These are phyloP conservation scores for Axinella damicornis DNA, from an alignment of 37 sponge, comb jelly and placozoan species.

Conservation along the genomic window DNA sequence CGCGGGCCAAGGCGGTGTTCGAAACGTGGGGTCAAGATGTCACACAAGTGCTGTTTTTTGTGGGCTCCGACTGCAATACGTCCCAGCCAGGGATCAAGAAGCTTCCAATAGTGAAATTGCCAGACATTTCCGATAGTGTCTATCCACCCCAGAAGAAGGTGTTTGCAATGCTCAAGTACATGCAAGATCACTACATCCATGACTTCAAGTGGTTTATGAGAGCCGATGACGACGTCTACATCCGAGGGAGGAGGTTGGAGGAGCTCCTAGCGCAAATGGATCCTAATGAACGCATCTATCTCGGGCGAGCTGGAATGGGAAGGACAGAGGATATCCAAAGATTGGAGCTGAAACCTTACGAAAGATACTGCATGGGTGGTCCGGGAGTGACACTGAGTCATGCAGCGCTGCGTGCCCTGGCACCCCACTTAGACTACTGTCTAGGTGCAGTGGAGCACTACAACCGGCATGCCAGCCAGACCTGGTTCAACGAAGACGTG, in stretches of 20 bases:
- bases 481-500: constrained; percentile 73
- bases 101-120: constrained; percentile 69
- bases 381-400: constrained; percentile 47
- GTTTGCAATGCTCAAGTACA: constrained; percentile 76
- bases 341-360: constrained; percentile 63
- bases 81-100: constrained; percentile 16
- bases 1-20: constrained; percentile 67
- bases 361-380: constrained; percentile 84
- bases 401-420: constrained; percentile 41
- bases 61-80: constrained; percentile 65
- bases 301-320: constrained; percentile 73
- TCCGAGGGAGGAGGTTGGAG: constrained; percentile 32
- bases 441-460: constrained; percentile 22
- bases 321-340: constrained; percentile 33
- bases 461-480: background rate
- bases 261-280: constrained; percentile 50
- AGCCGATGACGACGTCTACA: constrained; percentile 73
- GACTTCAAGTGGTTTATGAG: constrained; percentile 84
- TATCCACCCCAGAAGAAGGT: constrained; percentile 67
- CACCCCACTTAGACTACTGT: constrained; percentile 41
- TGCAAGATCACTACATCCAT: constrained; percentile 67
- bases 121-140: constrained; percentile 51
- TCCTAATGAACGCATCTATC: constrained; percentile 53
- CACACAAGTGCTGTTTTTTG: constrained; percentile 57
- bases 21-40: constrained; percentile 82